Percentiles rank a stretch among this genome's conserved stretches.
Conservation (phyloP, 2,113 vertebrate species). For the Scartelaos histophorus region DNA sequence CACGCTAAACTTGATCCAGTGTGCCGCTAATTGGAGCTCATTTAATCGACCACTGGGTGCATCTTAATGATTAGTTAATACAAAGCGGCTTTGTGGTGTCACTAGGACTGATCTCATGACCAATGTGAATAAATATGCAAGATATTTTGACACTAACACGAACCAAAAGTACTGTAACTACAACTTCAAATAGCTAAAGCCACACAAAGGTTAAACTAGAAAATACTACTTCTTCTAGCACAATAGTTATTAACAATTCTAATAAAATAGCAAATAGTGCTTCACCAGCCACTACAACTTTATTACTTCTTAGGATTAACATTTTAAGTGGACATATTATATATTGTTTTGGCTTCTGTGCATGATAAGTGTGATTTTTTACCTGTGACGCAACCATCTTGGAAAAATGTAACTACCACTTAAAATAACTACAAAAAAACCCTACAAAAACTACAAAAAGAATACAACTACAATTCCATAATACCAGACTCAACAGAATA, state of each 20-base stretch:
- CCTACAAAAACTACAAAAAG: too few relatives aligned
- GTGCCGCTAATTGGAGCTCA: conserved; percentile 43
- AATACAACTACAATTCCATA: too few relatives aligned
- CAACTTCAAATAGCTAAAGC: background rate
- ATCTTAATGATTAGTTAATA: conserved; percentile 41
- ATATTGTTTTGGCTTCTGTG: too few relatives aligned
- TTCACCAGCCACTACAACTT: too few relatives aligned
- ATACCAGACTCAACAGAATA: too few relatives aligned
- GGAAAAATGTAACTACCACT: too few relatives aligned
- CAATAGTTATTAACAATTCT: background rate
- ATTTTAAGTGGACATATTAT: too few relatives aligned
- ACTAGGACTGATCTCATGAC: background rate
- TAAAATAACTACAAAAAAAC: too few relatives aligned
- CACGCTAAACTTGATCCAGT: conserved; percentile 25
- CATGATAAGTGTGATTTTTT: too few relatives aligned
- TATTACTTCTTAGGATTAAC: too few relatives aligned
- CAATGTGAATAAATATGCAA: background rate
- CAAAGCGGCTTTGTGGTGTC: conserved; percentile 13
- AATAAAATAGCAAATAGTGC: too few relatives aligned
- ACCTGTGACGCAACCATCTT: too few relatives aligned
- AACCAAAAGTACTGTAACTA: background rate
- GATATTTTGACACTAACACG: background rate
- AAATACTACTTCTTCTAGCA: background rate
- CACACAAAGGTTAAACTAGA: background rate
- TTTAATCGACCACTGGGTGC: conserved; percentile 43